Base-by-base conservation (phyloP, 2,113 vertebrate genomes). In the Gnathonemus longibarbis region DNA sequence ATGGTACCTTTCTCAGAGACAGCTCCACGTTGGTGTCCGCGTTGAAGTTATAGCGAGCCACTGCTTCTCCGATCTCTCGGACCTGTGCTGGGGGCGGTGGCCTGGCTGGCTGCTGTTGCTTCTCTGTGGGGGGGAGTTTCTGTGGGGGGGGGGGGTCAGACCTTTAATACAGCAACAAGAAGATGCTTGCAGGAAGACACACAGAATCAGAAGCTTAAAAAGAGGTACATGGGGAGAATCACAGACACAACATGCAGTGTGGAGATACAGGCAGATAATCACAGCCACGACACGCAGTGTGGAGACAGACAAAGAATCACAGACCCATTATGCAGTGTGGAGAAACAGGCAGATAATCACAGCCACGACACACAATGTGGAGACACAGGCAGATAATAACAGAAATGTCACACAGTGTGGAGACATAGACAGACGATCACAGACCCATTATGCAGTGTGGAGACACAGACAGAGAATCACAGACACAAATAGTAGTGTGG, bases 21-120 rank as follows among this genome's bases (percentile, higher is more conserved):
- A 99, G 95, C 94, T 99, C 98, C 94, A 99, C 98, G 0, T 97
- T 98, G 39, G 98, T 99, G 93, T 99, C 98, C 11, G 98, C 98
- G 9, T 93, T 99, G 94, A 99, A 99, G 93, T 97, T 99, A 2
- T 98, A 99, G 93, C 98, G 98, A 91, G 98, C 98, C 93, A 98
- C 88, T 21, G 97, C 98, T 94, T 99, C 98, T 91, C 98, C 98
- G 9, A 99, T 98, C 91, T 99, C 98, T 94, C 96, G 95, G 49
- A 96, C 94, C n/a, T 98, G 97, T 85, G 97, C 97, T 42, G 98
- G 98, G 11, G 98, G 98, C 91, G 98, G 98, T 56, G 98, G 98
- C 92, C 98, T 96, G 39, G 96, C 96, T 1, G 98, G 98, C 92
- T 98, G 98, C 91, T 98, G 98, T 91, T 97, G 96, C 96, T 98